These are phyloP conservation scores for Jacana jacana DNA, from an alignment of 2,113 vertebrate species.

Conservation along the genomic window DNA sequence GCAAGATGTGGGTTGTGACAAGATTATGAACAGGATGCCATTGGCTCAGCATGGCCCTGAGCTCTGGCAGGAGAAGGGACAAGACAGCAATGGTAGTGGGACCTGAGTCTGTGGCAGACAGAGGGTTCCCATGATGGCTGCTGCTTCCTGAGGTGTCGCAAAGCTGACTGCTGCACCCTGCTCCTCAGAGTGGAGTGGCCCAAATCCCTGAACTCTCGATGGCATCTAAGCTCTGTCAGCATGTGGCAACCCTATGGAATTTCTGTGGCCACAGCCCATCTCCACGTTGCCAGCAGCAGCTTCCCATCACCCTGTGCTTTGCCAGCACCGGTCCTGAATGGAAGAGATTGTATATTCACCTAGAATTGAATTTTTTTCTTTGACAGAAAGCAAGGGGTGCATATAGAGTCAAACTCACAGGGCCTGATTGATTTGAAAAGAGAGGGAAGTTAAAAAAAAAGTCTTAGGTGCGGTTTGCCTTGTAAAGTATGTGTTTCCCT, in stretches of 20 bases:
- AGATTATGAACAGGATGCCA: not conserved
- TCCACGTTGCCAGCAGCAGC: conserved; percentile 31
- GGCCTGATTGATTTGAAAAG: conserved; percentile 63
- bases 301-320: not conserved
- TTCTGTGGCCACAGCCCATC: conserved; percentile 23
- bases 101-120: not conserved
- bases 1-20: not conserved
- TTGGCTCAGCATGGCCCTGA: not conserved
- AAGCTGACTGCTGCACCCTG: not conserved
- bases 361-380: conserved; percentile 5
- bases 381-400: conserved; percentile 39
- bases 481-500: conserved; percentile 67
- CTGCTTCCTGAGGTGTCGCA: not conserved
- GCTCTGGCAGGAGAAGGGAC: not conserved
- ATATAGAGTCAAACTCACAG: conserved; percentile 41
- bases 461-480: conserved; percentile 62
- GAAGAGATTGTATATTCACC: conserved; percentile 65
- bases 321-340: conserved; percentile 59
- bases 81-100: not conserved
- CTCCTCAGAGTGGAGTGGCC: not conserved
- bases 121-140: not conserved
- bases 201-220: not conserved
- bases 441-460: conserved; percentile 57
- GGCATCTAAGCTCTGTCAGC: not conserved
- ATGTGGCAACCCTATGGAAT: not conserved